Evolutionary conservation across 2,888 invertebrate genomes (phyloP).

Genomic region (Drosophila barbarae): DNA sequence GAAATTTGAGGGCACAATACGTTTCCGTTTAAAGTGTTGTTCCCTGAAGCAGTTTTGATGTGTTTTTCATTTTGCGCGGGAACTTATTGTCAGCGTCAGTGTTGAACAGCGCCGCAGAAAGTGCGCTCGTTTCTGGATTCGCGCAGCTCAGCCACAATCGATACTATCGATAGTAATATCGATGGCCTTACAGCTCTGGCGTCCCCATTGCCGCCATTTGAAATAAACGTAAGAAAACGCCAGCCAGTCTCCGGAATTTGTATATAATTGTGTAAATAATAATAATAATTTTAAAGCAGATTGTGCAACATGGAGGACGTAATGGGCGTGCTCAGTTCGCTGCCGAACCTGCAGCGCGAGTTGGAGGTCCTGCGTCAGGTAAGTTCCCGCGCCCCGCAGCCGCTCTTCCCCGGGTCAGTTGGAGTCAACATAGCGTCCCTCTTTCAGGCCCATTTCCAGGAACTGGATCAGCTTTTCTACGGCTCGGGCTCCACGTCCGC

Average conservation of each 20-base stretch:
- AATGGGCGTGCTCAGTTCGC: constrained; percentile 47
- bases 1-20: neutral
- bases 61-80: constrained; percentile 32
- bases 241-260: neutral
- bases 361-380: constrained; percentile 56
- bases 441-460: constrained; percentile 51
- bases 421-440: constrained; percentile 16
- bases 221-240: constrained; percentile 41
- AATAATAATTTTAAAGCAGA: constrained; percentile 3
- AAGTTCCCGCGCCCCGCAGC: constrained; percentile 3
- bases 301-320: constrained; percentile 68
- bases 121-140: neutral
- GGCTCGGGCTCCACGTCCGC: constrained; percentile 24
- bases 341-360: constrained; percentile 39
- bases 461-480: constrained; percentile 53
- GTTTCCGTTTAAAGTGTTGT: accelerated
- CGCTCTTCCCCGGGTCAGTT: neutral
- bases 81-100: constrained; percentile 9
- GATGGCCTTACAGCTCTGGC: too few species aligned
- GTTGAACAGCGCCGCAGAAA: neutral
- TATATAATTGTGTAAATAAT: constrained; percentile 1
- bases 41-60: constrained; percentile 9
- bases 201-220: constrained; percentile 59
- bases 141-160: too few species aligned
- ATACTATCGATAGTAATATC: too few species aligned